Evolutionary conservation across 2,888 invertebrate genomes (phyloP), one percentile per base, ranked within the genome.

Genomic region (Macrosiphum euphorbiae): DNA sequence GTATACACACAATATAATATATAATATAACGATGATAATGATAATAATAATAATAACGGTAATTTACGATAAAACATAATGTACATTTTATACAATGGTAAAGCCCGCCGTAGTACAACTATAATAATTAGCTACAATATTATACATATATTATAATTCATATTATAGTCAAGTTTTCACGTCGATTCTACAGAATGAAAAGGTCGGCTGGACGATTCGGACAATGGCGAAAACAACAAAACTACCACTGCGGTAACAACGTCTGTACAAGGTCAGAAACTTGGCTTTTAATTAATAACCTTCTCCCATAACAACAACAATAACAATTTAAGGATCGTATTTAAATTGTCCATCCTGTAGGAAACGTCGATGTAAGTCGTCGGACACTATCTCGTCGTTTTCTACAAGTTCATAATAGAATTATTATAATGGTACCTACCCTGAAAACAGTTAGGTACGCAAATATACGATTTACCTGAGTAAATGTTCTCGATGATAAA

Each of bases 271-370:
- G 84, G 84, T 85, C 84, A 44, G 91, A 91, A 84, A 84, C 91
- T 61, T 11, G n/a, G 61, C 16, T 55, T 91, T 91, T 52, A 55
- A 91, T 91, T 91, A 55, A 84, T 85, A 91, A 55, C 84, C 41
- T 35, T 20, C 41, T 58, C 8, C 26, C 58, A n/a, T 16, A n/a
- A 50, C 10, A 35, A 87, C 50, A 50, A n/a, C 13, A 8, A 24
- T 26, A 35, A 24, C 8, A 41, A 10, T 41, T 8, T 26, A 41
- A 41, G 20, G 20, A 35, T 35, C 20, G 20, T 35, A 24, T 78
- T 78, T 20, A 78, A 78, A 11, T 78, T 20, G 5, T 20, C 78
- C 20, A 24, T 78, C 78, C 35, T 20, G 2, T 52, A 20, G n/a
- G 13, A 67, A 67, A n/a, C 67, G 1, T 78, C 35, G 20, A 78